Percentiles rank a stretch among this genome's conserved stretches.
phyloP scores from a whole-genome alignment of 2,888 invertebrate species.

The Resseliella maxima region DNA sequence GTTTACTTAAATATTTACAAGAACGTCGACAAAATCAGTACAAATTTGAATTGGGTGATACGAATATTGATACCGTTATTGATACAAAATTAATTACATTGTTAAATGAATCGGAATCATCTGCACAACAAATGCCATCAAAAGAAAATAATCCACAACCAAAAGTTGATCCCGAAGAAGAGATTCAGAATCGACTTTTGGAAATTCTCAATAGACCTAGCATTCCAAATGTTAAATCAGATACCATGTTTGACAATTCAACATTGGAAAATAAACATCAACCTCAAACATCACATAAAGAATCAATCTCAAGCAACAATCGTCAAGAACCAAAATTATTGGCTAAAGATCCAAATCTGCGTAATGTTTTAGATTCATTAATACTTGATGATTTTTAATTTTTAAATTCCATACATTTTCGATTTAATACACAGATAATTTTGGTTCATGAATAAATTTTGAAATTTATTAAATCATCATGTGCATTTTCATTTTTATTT shows the following conservation, averaged over 20 bases:
- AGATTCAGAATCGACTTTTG: constrained; percentile 67
- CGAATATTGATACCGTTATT: constrained; percentile 69
- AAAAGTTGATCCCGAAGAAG: constrained; percentile 65
- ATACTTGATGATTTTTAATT: constrained; percentile 66
- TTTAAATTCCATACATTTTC: background rate
- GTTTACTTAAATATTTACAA: constrained; percentile 77
- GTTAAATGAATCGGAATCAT: constrained; percentile 58
- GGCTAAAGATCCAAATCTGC: constrained; percentile 78
- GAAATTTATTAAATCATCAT: too few species aligned
- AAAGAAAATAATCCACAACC: constrained; percentile 59
- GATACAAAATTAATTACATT: too few species aligned
- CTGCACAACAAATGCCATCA: background rate
- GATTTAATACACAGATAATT: background rate
- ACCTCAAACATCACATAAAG: constrained; percentile 62
- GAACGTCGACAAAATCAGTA: constrained; percentile 80
- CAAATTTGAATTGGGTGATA: constrained; percentile 80
- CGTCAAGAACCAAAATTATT: constrained; percentile 71
- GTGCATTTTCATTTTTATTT: too few species aligned
- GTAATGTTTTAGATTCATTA: constrained; percentile 81
- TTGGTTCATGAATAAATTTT: too few species aligned
- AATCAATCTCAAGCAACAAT: background rate
- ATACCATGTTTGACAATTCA: constrained; percentile 64
- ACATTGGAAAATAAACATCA: constrained; percentile 62
- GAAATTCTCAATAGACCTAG: constrained; percentile 67
- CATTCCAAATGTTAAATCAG: constrained; percentile 63